phyloP scores from a whole-genome alignment of 2,113 vertebrate species.

The Craseonycteris thonglongyai region DNA sequence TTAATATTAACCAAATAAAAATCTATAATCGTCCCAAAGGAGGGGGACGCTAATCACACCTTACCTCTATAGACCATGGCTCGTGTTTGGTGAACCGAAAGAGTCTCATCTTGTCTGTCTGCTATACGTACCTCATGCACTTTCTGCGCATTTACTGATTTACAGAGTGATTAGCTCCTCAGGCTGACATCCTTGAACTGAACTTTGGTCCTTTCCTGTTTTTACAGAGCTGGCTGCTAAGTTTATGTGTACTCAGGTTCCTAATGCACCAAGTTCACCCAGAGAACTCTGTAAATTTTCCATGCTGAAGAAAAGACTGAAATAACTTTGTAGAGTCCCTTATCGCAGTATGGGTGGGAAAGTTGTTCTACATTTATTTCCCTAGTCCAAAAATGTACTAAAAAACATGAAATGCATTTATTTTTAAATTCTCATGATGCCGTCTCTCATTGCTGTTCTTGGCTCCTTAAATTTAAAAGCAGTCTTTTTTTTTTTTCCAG shows the following conservation, averaged over 20 bases:
- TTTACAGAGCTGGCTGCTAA: constrained; percentile 20
- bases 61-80: background rate
- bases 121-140: background rate
- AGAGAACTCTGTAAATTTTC: constrained; percentile 45
- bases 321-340: constrained; percentile 59
- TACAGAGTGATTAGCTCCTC: constrained; percentile 14
- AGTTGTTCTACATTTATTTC: constrained; percentile 66
- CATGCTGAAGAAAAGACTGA: constrained; percentile 52
- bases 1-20: background rate
- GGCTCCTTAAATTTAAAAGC: constrained; percentile 67
- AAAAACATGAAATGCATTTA: constrained; percentile 65
- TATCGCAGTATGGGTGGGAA: constrained; percentile 56
- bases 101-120: background rate
- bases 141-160: background rate
- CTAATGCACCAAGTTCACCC: constrained; percentile 24
- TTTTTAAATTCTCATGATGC: constrained; percentile 72
- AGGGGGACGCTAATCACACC: background rate
- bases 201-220: constrained; percentile 37
- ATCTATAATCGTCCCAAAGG: background rate
- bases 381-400: constrained; percentile 60
- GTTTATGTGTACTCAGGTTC: background rate
- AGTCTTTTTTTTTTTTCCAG: constrained; percentile 23
- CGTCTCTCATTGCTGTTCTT: constrained; percentile 65
- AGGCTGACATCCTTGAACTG: background rate
- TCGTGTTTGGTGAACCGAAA: background rate